phyloP scores from a whole-genome alignment of 1,140 invertebrate species.

The Sitodiplosis mosellana region DNA sequence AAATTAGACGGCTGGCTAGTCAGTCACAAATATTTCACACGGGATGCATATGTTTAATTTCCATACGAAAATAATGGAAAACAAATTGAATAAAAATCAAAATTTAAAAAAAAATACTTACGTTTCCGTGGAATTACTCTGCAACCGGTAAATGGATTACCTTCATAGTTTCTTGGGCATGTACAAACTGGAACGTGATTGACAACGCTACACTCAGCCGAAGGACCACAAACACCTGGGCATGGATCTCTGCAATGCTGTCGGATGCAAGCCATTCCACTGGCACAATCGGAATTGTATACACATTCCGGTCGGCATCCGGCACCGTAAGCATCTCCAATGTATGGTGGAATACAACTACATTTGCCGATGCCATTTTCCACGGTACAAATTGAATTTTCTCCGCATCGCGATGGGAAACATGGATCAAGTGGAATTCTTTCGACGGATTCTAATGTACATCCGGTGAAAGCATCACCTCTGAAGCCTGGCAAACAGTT shows the following conservation, averaged over 20 bases:
- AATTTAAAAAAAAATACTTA: slow-evolving; percentile 23
- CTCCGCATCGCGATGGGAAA: slow-evolving; percentile 60
- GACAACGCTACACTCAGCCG: slow-evolving; percentile 58
- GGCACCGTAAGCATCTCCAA: slow-evolving; percentile 58
- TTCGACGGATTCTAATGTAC: slow-evolving; percentile 23
- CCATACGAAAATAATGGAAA: too few relatives aligned
- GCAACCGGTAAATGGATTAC: slow-evolving; percentile 68
- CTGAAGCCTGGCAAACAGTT: slow-evolving; percentile 53
- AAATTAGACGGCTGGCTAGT: too few relatives aligned
- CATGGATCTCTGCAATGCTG: slow-evolving; percentile 73
- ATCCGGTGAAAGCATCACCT: slow-evolving; percentile 67
- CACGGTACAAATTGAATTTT: slow-evolving; percentile 57
- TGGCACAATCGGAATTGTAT: slow-evolving; percentile 58
- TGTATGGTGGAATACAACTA: slow-evolving; percentile 66
- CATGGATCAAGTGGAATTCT: slow-evolving; percentile 36
- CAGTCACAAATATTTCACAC: background rate
- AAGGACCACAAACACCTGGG: slow-evolving; percentile 59
- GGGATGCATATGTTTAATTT: too few relatives aligned
- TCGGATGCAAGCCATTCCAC: slow-evolving; percentile 60
- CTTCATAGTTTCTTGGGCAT: slow-evolving; percentile 51
- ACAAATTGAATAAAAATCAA: slow-evolving; percentile 3
- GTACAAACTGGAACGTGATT: slow-evolving; percentile 66
- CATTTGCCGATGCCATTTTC: slow-evolving; percentile 48
- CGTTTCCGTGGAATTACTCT: slow-evolving; percentile 33
- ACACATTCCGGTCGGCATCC: slow-evolving; percentile 65